phyloP scores from a whole-genome alignment of 2,888 invertebrate genomes.

The Philhelius pedissequus region DNA sequence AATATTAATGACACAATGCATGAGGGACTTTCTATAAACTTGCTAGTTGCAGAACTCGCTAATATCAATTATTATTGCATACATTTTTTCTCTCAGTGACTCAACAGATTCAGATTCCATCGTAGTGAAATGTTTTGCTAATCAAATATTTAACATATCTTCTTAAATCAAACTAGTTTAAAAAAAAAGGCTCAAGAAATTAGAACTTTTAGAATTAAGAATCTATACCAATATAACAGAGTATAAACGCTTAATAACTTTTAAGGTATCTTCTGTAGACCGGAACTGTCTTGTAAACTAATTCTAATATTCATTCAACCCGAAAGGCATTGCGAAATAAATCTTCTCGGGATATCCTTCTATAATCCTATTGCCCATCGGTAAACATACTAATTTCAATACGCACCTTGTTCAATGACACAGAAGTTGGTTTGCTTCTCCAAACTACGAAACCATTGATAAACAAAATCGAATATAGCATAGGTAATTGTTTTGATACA shows the following conservation, averaged over 20 bases:
- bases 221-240: no score
- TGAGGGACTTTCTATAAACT: no score
- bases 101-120: no score
- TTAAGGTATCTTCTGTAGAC: not conserved
- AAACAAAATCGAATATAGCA: conserved; percentile 18
- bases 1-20: no score
- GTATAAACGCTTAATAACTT: no score
- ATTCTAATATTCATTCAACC: not conserved
- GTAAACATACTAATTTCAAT: conserved; percentile 54
- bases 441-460: not conserved
- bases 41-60: no score
- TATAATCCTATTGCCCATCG: conserved; percentile 55
- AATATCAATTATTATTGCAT: no score
- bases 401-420: conserved; percentile 34
- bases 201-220: not conserved
- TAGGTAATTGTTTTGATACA: conserved; percentile 39
- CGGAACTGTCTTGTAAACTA: not conserved
- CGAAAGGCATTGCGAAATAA: not conserved
- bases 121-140: no score
- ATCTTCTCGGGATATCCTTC: conserved; percentile 4
- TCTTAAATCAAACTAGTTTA: no score
- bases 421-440: not conserved
- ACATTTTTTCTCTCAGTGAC: no score
- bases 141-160: no score
- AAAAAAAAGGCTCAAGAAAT: no score